Conservation (phyloP, 1,140 invertebrate species). For the Nebria ingens region DNA sequence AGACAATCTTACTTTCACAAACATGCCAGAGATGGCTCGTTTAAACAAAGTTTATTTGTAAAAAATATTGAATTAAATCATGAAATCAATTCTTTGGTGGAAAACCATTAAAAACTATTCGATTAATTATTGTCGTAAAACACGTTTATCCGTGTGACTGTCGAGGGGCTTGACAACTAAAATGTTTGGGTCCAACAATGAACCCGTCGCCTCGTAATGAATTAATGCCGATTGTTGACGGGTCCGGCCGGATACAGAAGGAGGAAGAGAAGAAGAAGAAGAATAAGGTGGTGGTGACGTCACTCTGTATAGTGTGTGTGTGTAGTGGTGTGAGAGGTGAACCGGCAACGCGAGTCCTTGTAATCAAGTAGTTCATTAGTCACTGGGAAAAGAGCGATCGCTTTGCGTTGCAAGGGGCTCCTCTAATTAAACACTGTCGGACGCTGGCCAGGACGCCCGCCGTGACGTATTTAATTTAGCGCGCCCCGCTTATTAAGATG, state of each 20-base stretch:
- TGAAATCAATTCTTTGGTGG: no score
- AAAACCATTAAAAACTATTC: constrained; percentile 5
- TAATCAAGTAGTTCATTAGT: constrained; percentile 8
- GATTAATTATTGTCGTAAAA: neutral
- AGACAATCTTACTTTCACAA: no score
- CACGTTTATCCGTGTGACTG: no score
- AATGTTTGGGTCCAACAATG: neutral
- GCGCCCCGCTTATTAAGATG: constrained; percentile 9
- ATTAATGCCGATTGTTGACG: neutral
- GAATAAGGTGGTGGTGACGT: neutral
- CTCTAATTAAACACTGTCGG: constrained; percentile 7
- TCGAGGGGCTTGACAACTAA: no score
- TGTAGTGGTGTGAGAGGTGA: neutral
- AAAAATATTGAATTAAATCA: no score
- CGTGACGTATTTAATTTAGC: constrained; percentile 9
- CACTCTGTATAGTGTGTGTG: neutral
- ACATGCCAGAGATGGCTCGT: no score
- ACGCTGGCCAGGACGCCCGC: neutral
- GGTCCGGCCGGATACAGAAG: neutral
- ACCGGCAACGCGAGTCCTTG: constrained; percentile 1
- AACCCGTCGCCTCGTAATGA: neutral
- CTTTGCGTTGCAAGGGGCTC: neutral
- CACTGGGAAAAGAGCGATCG: constrained; percentile 3
- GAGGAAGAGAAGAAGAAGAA: neutral
- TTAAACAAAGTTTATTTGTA: no score